Percentiles rank a stretch among this genome's conserved stretches.
Conservation (phyloP, 2,797 vertebrate genomes). For the Characodon lateralis region DNA sequence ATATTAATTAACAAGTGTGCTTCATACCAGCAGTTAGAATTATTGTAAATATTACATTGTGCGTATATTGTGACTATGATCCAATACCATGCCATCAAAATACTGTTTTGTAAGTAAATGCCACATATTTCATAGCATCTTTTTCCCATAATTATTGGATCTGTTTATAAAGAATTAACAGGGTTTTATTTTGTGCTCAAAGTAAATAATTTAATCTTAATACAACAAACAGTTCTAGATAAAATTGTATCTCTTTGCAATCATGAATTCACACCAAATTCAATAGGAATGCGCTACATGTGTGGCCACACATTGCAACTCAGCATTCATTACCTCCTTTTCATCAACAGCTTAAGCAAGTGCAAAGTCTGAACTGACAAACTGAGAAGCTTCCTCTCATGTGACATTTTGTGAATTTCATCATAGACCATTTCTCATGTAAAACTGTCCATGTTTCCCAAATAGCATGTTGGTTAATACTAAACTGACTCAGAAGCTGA, state of each 20-base stretch:
- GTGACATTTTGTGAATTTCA: too few species aligned
- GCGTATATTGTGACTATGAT: background rate
- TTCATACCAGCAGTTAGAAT: background rate
- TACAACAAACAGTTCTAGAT: background rate
- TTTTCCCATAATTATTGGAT: background rate
- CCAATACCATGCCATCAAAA: too few species aligned
- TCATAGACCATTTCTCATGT: too few species aligned
- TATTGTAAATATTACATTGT: background rate
- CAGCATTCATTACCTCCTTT: constrained; percentile 5
- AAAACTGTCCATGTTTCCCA: too few species aligned
- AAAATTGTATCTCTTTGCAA: background rate
- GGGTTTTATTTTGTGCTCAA: background rate
- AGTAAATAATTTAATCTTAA: background rate
- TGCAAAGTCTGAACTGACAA: constrained; percentile 15
- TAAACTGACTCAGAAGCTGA: background rate
- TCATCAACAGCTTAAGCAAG: constrained; percentile 17
- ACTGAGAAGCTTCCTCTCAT: constrained; percentile 23
- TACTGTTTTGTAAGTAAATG: background rate
- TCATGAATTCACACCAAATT: constrained; percentile 12
- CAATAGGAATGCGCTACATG: constrained; percentile 6
- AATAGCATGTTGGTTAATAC: too few species aligned
- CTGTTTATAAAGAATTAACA: background rate
- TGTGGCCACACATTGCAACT: constrained; percentile 5
- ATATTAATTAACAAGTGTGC: background rate
- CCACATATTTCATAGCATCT: too few species aligned